A percentile compares a stretch with the other conserved stretches of the same genome.
Conservation (phyloP, 2,888 invertebrate species). For the Oxyteleia sp. region DNA sequence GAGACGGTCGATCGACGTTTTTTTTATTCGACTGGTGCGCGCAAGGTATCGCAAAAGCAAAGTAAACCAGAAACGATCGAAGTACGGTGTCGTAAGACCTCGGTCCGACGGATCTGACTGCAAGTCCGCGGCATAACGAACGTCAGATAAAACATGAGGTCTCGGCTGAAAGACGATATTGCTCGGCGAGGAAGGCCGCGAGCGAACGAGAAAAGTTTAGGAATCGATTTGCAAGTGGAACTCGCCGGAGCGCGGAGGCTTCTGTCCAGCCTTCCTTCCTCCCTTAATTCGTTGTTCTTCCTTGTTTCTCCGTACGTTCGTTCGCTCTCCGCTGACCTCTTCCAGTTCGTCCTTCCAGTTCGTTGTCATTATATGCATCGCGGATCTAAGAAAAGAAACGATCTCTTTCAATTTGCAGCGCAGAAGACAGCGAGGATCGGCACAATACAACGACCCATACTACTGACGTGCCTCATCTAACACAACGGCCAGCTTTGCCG, state of each 20-base stretch:
- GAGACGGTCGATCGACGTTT: too few relatives aligned
- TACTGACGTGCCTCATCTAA: conserved; percentile 73
- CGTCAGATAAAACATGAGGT: conserved; percentile 84
- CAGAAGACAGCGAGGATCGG: conserved; percentile 78
- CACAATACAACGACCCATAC: conserved; percentile 76
- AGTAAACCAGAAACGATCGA: conserved; percentile 67
- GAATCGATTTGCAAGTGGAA: conserved; percentile 85
- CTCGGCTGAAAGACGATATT: conserved; percentile 77
- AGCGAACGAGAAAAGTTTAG: conserved; percentile 79
- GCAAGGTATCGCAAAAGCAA: too few relatives aligned
- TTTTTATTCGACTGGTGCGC: too few relatives aligned
- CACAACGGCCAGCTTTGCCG: conserved; percentile 72
- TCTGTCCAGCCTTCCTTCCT: conserved; percentile 20
- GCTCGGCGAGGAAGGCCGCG: conserved; percentile 43
- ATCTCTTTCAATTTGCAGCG: conserved; percentile 82
- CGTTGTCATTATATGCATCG: conserved; percentile 64
- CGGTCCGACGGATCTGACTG: conserved; percentile 44
- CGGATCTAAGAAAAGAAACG: conserved; percentile 67
- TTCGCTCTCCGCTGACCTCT: conserved; percentile 43
- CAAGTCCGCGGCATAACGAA: conserved; percentile 81
- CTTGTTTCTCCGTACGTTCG: conserved; percentile 44
- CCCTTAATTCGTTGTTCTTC: conserved; percentile 32
- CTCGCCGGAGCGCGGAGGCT: conserved; percentile 74
- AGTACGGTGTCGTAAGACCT: conserved; percentile 73
- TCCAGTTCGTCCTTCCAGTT: too few relatives aligned